Evolutionary conservation across 2,888 invertebrate genomes (phyloP).

Genomic region (Hemithea aestivaria): DNA sequence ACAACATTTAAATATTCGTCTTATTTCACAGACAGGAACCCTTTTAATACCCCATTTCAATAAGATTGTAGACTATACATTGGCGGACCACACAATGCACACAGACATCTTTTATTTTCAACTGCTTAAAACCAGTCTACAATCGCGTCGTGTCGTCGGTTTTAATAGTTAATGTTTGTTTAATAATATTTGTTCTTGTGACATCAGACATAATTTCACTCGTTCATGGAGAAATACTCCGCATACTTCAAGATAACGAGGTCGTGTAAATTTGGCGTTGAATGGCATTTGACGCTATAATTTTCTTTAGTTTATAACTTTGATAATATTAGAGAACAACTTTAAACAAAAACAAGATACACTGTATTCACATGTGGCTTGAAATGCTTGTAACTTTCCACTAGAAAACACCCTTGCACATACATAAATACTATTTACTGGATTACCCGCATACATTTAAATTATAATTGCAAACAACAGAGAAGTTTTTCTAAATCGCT

Average conservation of each 20-base stretch:
- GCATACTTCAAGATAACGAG: neutral
- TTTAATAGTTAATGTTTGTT: constrained; percentile 15
- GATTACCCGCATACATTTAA: too few relatives aligned
- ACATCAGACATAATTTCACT: constrained; percentile 18
- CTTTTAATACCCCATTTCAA: too few relatives aligned
- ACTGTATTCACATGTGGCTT: too few relatives aligned
- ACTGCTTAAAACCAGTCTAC: constrained; percentile 1
- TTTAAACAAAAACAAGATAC: too few relatives aligned
- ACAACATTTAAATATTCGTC: too few relatives aligned
- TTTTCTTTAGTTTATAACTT: neutral
- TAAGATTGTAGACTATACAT: constrained; percentile 4
- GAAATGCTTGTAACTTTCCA: too few relatives aligned
- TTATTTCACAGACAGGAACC: too few relatives aligned
- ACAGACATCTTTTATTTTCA: constrained; percentile 8
- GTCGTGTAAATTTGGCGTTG: constrained; percentile 1
- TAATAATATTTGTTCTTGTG: constrained; percentile 15
- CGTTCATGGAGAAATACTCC: constrained; percentile 12
- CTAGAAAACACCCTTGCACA: too few relatives aligned
- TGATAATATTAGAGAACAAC: too few relatives aligned
- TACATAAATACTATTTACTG: too few relatives aligned
- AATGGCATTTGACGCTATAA: neutral
- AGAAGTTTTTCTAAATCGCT: too few relatives aligned
- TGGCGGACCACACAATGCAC: constrained; percentile 2
- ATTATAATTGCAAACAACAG: too few relatives aligned
- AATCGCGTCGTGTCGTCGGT: constrained; percentile 8